Percentiles rank a stretch among this genome's conserved stretches.
These are phyloP conservation scores for Scrobipalpa atriplicella DNA, from an alignment of 2,888 invertebrate genomes.

Conservation along the genomic window DNA sequence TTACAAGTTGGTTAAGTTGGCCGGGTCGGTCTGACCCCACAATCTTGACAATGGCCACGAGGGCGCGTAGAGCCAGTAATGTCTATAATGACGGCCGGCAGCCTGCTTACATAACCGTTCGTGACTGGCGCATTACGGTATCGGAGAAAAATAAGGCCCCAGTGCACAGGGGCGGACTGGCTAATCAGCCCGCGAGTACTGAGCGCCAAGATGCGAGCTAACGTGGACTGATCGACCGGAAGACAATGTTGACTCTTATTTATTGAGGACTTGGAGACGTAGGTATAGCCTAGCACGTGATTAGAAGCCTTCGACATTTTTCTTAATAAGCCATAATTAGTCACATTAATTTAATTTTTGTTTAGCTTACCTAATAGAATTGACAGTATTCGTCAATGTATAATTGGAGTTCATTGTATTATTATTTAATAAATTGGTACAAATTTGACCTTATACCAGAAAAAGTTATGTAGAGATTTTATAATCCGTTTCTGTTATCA, in stretches of 20 bases:
- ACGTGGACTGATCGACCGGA: neutral
- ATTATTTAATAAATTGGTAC: too few species aligned
- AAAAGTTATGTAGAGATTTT: too few species aligned
- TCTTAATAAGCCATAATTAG: too few species aligned
- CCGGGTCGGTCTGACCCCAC: constrained; percentile 74
- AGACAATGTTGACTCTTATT: neutral
- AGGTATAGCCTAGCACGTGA: neutral
- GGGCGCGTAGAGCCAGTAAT: constrained; percentile 71
- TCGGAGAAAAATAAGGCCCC: constrained; percentile 73
- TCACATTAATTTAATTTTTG: too few species aligned
- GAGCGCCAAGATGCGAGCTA: neutral
- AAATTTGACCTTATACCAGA: too few species aligned
- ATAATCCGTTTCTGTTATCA: neutral
- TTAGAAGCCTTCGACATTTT: neutral
- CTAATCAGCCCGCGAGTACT: neutral
- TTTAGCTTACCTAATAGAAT: too few species aligned
- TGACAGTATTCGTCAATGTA: too few species aligned
- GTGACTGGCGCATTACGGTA: constrained; percentile 82
- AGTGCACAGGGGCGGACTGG: constrained; percentile 54
- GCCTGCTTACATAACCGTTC: constrained; percentile 81
- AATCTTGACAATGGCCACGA: constrained; percentile 80
- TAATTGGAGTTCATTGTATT: too few species aligned
- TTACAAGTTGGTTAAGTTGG: constrained; percentile 71
- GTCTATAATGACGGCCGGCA: constrained; percentile 78
- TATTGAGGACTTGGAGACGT: neutral